These are phyloP conservation scores for Stigmatopora nigra DNA, from an alignment of 2,113 vertebrate genomes.

Conservation along the genomic window DNA sequence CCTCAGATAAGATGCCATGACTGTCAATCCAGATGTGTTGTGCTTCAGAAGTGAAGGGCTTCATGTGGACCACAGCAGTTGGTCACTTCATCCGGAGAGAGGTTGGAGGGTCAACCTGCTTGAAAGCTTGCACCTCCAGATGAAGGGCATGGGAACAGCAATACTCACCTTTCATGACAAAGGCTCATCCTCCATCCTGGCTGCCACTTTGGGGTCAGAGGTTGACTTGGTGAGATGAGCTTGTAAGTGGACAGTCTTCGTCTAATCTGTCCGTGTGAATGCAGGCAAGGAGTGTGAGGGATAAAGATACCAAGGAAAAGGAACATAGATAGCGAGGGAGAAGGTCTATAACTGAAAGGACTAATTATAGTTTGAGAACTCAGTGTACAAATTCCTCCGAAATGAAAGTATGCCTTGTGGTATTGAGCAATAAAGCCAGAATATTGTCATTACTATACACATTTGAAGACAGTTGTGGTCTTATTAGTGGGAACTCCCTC, in stretches of 20 bases:
- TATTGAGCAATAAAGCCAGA: neutral
- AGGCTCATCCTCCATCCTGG: conserved; percentile 40
- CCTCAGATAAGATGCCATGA: conserved; percentile 53
- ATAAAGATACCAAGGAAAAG: conserved; percentile 27
- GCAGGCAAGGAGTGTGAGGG: conserved; percentile 25
- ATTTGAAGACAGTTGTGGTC: conserved; percentile 15
- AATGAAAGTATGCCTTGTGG: conserved; percentile 43
- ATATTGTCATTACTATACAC: conserved; percentile 12
- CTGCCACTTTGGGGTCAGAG: conserved; percentile 41
- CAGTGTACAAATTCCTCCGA: conserved; percentile 21
- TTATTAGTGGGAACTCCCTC: conserved; percentile 53
- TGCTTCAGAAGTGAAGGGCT: conserved; percentile 32
- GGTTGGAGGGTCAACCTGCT: conserved; percentile 51
- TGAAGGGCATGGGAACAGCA: conserved; percentile 56
- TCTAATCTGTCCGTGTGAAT: conserved; percentile 46
- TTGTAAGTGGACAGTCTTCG: conserved; percentile 21
- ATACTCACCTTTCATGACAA: conserved; percentile 46
- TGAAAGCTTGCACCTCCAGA: conserved; percentile 53
- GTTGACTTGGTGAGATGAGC: conserved; percentile 24
- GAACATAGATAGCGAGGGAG: conserved; percentile 29
- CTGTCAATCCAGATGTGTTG: conserved; percentile 43
- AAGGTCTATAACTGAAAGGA: conserved; percentile 14
- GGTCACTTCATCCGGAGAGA: conserved; percentile 42
- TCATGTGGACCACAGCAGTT: conserved; percentile 33
- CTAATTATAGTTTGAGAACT: conserved; percentile 42